phyloP scores from a whole-genome alignment of 2,888 invertebrate species.

The Papilio protenor region DNA sequence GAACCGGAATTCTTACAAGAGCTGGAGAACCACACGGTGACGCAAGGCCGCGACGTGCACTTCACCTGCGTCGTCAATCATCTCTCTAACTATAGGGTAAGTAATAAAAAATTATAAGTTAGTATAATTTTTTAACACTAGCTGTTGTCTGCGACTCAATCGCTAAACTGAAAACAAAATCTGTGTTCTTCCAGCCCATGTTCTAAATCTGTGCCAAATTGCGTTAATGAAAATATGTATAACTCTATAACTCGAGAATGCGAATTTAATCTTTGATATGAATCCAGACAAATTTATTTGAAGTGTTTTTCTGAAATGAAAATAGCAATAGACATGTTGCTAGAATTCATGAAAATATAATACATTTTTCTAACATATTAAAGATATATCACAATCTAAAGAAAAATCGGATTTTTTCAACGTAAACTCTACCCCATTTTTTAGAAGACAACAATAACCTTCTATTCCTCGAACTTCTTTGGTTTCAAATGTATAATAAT shows the following conservation, averaged over 20 bases:
- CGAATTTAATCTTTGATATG: neutral
- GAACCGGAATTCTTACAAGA: slow-evolving; percentile 93
- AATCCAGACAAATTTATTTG: neutral
- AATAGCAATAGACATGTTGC: neutral
- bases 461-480: too few species aligned
- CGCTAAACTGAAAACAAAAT: too few species aligned
- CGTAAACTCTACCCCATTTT: too few species aligned
- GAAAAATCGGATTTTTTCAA: too few species aligned
- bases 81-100: slow-evolving; percentile 93
- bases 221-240: neutral
- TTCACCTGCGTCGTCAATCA: slow-evolving; percentile 97
- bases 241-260: too few species aligned
- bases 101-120: neutral
- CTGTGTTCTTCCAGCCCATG: too few species aligned
- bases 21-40: slow-evolving; percentile 93
- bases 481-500: too few species aligned
- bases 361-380: neutral
- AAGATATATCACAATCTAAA: neutral
- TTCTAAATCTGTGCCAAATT: too few species aligned
- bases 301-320: neutral
- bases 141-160: too few species aligned
- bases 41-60: slow-evolving; percentile 93
- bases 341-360: neutral
- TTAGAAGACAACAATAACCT: too few species aligned
- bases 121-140: neutral